Evolutionary conservation across 2,113 vertebrate species (phyloP).

Genomic region (Turnix velox): DNA sequence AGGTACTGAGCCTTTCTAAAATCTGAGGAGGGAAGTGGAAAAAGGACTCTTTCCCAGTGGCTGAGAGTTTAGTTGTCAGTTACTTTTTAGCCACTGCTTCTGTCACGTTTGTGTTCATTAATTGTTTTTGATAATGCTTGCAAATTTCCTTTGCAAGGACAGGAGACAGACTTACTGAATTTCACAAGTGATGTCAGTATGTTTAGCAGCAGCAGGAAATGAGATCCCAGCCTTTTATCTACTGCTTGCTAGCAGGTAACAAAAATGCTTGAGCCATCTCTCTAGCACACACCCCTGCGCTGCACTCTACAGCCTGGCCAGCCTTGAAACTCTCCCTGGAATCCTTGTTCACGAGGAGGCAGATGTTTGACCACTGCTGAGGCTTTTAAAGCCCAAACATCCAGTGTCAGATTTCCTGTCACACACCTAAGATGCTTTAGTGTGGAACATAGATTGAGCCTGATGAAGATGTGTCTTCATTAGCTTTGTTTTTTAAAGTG

Average conservation of each 20-base stretch:
- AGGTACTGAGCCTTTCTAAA: background rate
- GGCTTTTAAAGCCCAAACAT: background rate
- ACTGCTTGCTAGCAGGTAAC: background rate
- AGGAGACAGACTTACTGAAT: fast-evolving
- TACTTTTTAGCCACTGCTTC: background rate
- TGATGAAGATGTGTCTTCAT: background rate
- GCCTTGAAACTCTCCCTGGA: background rate
- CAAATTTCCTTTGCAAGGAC: background rate
- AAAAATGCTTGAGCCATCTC: background rate
- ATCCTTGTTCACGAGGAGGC: background rate
- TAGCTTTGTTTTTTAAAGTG: background rate
- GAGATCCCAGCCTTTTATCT: background rate
- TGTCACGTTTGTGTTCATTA: background rate
- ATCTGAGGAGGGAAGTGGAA: background rate
- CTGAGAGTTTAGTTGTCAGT: background rate
- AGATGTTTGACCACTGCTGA: background rate
- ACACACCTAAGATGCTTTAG: background rate
- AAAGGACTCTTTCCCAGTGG: background rate
- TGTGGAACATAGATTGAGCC: background rate
- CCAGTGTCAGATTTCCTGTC: background rate
- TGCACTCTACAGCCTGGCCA: background rate
- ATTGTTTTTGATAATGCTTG: background rate
- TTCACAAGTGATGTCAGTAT: background rate
- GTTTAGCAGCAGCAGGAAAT: background rate
- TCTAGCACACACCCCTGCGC: background rate